Conservation (phyloP, 2,113 vertebrate species). For the Accipiter cooperii region DNA sequence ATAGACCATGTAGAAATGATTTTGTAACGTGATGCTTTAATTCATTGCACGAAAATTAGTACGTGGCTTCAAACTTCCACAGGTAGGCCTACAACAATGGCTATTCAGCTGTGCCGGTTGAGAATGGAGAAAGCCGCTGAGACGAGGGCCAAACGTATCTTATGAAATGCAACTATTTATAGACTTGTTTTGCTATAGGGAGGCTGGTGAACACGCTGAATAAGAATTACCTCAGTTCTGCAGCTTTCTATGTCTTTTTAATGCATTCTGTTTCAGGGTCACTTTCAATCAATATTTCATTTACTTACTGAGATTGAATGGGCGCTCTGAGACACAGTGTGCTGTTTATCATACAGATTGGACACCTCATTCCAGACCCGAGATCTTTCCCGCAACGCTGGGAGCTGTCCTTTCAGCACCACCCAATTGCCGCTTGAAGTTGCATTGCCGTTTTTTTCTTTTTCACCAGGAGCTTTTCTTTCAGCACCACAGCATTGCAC, state of each 20-base stretch:
- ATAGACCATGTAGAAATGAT: conserved; percentile 74
- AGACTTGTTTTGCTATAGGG: conserved; percentile 82
- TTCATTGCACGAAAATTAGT: conserved; percentile 72
- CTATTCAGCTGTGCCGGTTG: conserved; percentile 68
- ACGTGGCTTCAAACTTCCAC: conserved; percentile 73
- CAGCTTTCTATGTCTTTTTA: conserved; percentile 87
- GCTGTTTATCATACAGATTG: conserved; percentile 89
- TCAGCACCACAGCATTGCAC: conserved; percentile 82
- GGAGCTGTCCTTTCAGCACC: conserved; percentile 85
- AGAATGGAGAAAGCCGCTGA: conserved; percentile 73
- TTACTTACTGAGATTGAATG: conserved; percentile 92
- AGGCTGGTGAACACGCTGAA: conserved; percentile 83
- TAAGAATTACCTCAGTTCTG: conserved; percentile 85
- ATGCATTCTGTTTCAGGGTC: conserved; percentile 93
- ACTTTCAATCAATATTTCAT: conserved; percentile 94
- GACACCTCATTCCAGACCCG: conserved; percentile 82
- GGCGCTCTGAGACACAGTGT: conserved; percentile 85
- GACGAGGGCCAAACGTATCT: conserved; percentile 74
- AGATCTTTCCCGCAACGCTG: conserved; percentile 78
- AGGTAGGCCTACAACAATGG: conserved; percentile 74
- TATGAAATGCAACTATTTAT: conserved; percentile 82
- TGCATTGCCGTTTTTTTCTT: conserved; percentile 73
- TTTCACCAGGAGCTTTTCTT: conserved; percentile 81
- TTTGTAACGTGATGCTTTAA: conserved; percentile 77
- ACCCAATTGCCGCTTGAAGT: conserved; percentile 79